Conservation (phyloP, 1,140 invertebrate species). For the Drosophila simulans region DNA sequence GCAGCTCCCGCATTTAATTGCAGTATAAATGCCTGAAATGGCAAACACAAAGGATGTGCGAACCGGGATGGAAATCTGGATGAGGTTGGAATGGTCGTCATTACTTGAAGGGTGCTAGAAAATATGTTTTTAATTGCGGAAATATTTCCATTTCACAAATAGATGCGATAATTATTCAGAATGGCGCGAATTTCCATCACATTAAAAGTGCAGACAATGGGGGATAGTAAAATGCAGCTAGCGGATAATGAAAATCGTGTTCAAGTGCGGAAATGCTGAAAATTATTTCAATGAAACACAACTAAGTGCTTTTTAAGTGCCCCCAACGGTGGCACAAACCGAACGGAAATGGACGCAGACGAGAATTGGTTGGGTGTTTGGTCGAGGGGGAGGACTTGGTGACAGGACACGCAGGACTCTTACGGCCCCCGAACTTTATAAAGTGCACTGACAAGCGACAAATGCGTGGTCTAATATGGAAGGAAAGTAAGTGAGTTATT, state of each 20-base stretch:
- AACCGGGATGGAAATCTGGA: slow-evolving; percentile 11
- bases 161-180: slow-evolving; percentile 76
- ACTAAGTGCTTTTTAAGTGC: slow-evolving; percentile 74
- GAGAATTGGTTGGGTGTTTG: slow-evolving; percentile 15
- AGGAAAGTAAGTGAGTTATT: too few relatives aligned
- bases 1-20: slow-evolving; percentile 49
- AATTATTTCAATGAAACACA: slow-evolving; percentile 76
- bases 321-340: slow-evolving; percentile 28
- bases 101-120: slow-evolving; percentile 69
- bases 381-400: neutral
- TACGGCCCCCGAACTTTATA: neutral
- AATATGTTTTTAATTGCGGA: slow-evolving; percentile 78
- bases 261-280: slow-evolving; percentile 76
- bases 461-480: slow-evolving; percentile 6
- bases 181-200: slow-evolving; percentile 74
- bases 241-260: slow-evolving; percentile 61
- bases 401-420: slow-evolving; percentile 17
- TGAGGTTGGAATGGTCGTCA: slow-evolving; percentile 35
- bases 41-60: slow-evolving; percentile 44
- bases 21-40: slow-evolving; percentile 45
- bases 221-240: slow-evolving; percentile 67
- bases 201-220: slow-evolving; percentile 78
- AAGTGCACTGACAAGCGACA: slow-evolving; percentile 26
- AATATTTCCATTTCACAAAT: slow-evolving; percentile 72
- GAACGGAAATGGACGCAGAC: slow-evolving; percentile 25